A percentile compares a stretch with the other conserved stretches of the same genome.
Conservation (phyloP, 1,140 invertebrate genomes). For the Drosophila parabipectinata region DNA sequence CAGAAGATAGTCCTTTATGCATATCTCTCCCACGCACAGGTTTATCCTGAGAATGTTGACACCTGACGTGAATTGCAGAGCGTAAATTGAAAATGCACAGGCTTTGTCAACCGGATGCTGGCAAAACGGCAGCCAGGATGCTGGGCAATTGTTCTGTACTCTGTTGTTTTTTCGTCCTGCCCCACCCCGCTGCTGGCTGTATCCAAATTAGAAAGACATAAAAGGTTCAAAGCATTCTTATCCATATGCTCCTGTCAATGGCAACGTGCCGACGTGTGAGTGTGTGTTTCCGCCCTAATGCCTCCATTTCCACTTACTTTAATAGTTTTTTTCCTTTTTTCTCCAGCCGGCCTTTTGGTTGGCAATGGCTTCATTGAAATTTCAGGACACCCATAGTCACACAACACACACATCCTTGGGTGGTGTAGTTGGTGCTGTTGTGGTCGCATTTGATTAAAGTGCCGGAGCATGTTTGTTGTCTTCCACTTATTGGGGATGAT, state of each 20-base stretch:
- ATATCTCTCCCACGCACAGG: constrained; percentile 56
- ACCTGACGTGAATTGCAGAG: constrained; percentile 53
- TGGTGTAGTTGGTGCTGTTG: constrained; percentile 46
- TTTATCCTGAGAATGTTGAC: constrained; percentile 37
- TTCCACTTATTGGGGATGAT: constrained; percentile 29
- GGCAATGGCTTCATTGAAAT: constrained; percentile 65
- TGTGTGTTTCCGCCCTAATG: constrained; percentile 64
- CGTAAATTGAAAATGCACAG: constrained; percentile 53
- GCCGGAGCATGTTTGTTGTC: constrained; percentile 49
- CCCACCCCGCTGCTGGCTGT: constrained; percentile 7
- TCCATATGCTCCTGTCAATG: constrained; percentile 10
- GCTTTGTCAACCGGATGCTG: constrained; percentile 31
- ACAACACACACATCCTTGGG: constrained; percentile 1
- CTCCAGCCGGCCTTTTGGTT: constrained; percentile 41
- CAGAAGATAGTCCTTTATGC: constrained; percentile 2
- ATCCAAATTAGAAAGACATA: constrained; percentile 72
- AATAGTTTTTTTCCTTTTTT: constrained; percentile 68
- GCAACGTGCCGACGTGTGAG: constrained; percentile 37
- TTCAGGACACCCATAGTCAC: constrained; percentile 14
- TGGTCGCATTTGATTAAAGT: constrained; percentile 73
- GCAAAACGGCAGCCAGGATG: constrained; percentile 13
- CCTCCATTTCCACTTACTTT: constrained; percentile 81
- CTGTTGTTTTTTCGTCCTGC: constrained; percentile 12
- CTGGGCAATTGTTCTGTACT: constrained; percentile 25
- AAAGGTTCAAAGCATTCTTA: constrained; percentile 63